Evolutionary conservation across 35 echinoderm and acorn worm species (phyloP).

Genomic region (Apostichopus japonicus): DNA sequence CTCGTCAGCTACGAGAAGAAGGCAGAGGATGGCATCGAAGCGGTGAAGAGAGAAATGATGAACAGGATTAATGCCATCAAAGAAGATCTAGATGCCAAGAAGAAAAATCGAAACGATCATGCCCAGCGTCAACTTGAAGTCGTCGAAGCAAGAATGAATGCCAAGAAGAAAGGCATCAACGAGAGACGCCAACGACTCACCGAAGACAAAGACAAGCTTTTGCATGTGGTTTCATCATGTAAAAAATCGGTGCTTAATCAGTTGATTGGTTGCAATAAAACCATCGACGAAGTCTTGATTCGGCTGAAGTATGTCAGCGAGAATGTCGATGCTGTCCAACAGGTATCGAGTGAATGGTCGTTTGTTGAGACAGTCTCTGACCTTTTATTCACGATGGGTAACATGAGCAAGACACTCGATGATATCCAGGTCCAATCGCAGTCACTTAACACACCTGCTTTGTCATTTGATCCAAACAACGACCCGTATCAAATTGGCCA

Average conservation of each 20-base stretch:
- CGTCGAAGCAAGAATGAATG: conserved; percentile 46
- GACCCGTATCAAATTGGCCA: background rate
- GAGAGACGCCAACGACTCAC: background rate
- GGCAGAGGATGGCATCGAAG: conserved; percentile 24
- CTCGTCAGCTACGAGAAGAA: background rate
- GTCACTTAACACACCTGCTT: conserved; percentile 3
- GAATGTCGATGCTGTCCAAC: conserved; percentile 27
- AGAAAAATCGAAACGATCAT: conserved; percentile 20
- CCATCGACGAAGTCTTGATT: conserved; percentile 34
- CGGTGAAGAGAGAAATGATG: conserved; percentile 31
- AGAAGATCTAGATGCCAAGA: background rate
- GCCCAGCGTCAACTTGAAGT: conserved; percentile 27
- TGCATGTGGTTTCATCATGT: conserved; percentile 9
- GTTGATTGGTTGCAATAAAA: conserved; percentile 41
- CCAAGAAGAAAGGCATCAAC: conserved; percentile 44
- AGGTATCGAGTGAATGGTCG: conserved; percentile 35
- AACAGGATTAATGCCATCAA: conserved; percentile 29
- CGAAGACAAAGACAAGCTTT: conserved; percentile 34
- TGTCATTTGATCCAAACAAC: conserved; percentile 13
- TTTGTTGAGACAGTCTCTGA: conserved; percentile 29
- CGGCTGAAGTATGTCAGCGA: conserved; percentile 45
- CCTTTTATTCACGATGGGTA: conserved; percentile 7
- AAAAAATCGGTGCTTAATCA: background rate
- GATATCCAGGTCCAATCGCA: background rate
- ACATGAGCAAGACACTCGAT: conserved; percentile 27